Conservation (phyloP, 2,113 vertebrate species). For the Callorhinus ursinus region DNA sequence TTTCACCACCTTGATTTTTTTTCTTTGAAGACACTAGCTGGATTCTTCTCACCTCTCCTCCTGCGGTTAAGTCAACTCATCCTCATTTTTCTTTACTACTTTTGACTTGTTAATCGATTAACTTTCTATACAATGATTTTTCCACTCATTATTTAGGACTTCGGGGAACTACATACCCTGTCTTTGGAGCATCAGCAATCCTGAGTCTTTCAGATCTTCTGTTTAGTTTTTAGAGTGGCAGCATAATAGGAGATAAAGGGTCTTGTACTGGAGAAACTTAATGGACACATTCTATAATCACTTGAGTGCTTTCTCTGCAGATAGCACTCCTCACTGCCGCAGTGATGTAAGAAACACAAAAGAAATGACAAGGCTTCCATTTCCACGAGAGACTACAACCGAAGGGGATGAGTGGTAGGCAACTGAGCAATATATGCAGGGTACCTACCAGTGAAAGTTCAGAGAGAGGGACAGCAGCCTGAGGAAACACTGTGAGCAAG, state of each 20-base stretch:
- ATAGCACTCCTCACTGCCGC: not conserved
- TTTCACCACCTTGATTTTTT: not conserved
- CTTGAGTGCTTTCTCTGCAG: slow-evolving; percentile 31
- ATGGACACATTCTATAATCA: slow-evolving; percentile 43
- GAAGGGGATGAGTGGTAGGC: not conserved
- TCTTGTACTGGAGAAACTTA: not conserved
- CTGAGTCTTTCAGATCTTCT: not conserved
- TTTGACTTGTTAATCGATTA: slow-evolving; percentile 8
- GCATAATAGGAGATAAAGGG: slow-evolving; percentile 20
- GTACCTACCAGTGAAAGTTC: not conserved
- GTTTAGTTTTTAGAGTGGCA: not conserved
- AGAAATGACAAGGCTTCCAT: not conserved
- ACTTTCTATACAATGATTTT: not conserved
- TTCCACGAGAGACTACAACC: not conserved
- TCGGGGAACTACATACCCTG: not conserved
- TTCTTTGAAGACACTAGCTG: not conserved
- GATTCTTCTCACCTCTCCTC: not conserved
- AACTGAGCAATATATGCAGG: not conserved
- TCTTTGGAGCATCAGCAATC: not conserved
- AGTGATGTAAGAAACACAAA: not conserved
- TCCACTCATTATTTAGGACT: not conserved
- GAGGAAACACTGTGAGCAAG: not conserved
- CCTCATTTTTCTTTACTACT: not conserved
- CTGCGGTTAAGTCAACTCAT: slow-evolving; percentile 8
- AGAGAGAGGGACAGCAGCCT: not conserved